Percentiles rank a stretch among this genome's conserved stretches.
Conservation (phyloP, 2,888 invertebrate genomes). For the Athalia rosae region DNA sequence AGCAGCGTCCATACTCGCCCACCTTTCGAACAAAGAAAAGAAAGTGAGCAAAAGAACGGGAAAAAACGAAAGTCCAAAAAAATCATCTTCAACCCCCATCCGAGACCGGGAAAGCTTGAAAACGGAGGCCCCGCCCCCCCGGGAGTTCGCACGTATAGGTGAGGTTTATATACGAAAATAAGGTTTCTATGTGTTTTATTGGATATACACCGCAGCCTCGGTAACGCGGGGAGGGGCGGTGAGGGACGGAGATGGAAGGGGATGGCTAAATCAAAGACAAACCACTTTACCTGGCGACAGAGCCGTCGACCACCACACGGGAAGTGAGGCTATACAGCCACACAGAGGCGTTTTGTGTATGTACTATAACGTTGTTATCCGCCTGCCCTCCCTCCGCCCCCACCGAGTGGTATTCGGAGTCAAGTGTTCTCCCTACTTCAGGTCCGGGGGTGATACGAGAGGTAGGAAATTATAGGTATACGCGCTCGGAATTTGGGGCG, state of each 20-base stretch:
- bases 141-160: constrained; percentile 51
- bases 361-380: constrained; percentile 6
- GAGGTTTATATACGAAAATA: neutral
- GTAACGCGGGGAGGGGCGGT: too few species aligned
- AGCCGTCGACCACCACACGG: constrained; percentile 28
- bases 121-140: too few species aligned
- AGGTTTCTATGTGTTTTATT: too few species aligned
- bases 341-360: constrained; percentile 33
- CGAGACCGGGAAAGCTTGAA: too few species aligned
- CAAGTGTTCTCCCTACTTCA: constrained; percentile 24
- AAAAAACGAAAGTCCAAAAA: too few species aligned
- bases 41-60: too few species aligned
- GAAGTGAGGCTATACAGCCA: neutral
- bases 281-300: constrained; percentile 67
- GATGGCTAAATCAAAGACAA: constrained; percentile 72
- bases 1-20: constrained; percentile 17
- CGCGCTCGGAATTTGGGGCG: constrained; percentile 18
- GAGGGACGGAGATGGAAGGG: constrained; percentile 52
- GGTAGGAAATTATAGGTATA: too few species aligned
- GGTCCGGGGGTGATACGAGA: too few species aligned
- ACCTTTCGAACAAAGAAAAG: neutral
- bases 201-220: too few species aligned
- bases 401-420: constrained; percentile 6
- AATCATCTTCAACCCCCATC: too few species aligned
- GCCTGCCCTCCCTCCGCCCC: neutral